Base-by-base conservation (phyloP, 2,888 invertebrate species). In the Sesia bembeciformis region DNA sequence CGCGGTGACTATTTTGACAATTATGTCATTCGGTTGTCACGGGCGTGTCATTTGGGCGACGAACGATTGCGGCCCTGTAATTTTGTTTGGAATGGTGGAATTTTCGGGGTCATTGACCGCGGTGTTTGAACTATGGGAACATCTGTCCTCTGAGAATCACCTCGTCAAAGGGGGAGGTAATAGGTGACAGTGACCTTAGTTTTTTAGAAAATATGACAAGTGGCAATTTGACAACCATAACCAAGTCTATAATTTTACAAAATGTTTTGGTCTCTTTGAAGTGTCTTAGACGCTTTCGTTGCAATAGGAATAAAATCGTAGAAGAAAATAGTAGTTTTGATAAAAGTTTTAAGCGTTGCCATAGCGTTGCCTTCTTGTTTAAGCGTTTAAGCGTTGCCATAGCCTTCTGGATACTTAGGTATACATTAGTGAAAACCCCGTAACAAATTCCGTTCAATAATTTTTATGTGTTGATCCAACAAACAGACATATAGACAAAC, bases 11-110 rank as follows among this genome's bases (percentile, higher is more conserved):
- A 88, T 88, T 89, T 88, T 81, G 89, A 88, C 89, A 88, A 89
- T 89, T 89, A 89, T 89, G 89, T 89, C 89, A 88, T 89, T 88
- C 86, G 86, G 76, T 73, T 84, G 85, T 83, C 80, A 81, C 81
- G 81, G 86, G 82, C 80, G 81, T 85, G 86, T 88, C 85, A 84
- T 88, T 88, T 85, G 82, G 81, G 80, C 83, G 86, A 84, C 83
- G 84, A 84, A 77, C 84, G 83, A 82, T 85, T 82, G 84, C 67
- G 65, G 74, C 78, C 74, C 81, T 82, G 76, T 88, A 86, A 88
- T 89, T 88, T 87, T 76, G 84, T 84, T 72, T 81, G 78, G 78
- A 78, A 84, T 77, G 70, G 80, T 84, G 76, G 84, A 81, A 81
- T 84, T 79, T 75, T 70, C 59, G 67, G 68, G 87, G 82, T 86